Base-by-base conservation (phyloP, 2,888 invertebrate genomes). In the Trissoscelio sp. region DNA sequence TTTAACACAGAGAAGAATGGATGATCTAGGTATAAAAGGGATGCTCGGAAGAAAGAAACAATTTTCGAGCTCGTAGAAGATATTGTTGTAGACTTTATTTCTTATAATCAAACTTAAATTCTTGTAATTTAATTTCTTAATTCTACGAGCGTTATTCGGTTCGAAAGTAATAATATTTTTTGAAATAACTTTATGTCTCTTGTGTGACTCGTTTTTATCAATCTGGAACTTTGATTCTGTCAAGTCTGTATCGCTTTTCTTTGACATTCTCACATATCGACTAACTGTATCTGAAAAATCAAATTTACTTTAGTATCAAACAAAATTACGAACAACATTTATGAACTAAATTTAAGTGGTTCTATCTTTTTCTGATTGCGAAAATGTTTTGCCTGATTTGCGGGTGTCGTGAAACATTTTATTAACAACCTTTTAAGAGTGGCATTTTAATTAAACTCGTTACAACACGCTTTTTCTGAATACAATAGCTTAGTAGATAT, bases 371-470 rank as follows among this genome's bases (percentile, higher is more conserved):
- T 37, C 16, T 24, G 16, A 31, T 74, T 70, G 62, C 70, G 69
- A 69, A 79, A 74, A 69, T 42, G 28, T 46, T 69, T 37, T 46
- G 46, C 60, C 44, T 70, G 64, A 80, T 66, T 75, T 66, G 64
- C 66, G 42, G 57, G 37, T 58, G 75, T 64, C 75, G 60, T 70
- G 48, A 44, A 58, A 46, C 48, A 14, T 14, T 75, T 48, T 58
- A 70, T 66, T 70, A 75, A 75, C 70, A 75, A 80, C 75, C 75
- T 81, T 72, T 66, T 46, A 58, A 42, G 60, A 70, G 14, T 72
- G 75, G 66, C 81, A 81, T 81, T 81, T 81, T 81, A 70, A 81
- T 81, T 75, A 81, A 81, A 72, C 57, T 37, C 31, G 72, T 81
- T 72, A 39, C 81, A 48, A 81, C 55, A 67, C 51, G n/a, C 3